Conservation (phyloP, 1,140 invertebrate species). For the Hycleus phaleratus region DNA sequence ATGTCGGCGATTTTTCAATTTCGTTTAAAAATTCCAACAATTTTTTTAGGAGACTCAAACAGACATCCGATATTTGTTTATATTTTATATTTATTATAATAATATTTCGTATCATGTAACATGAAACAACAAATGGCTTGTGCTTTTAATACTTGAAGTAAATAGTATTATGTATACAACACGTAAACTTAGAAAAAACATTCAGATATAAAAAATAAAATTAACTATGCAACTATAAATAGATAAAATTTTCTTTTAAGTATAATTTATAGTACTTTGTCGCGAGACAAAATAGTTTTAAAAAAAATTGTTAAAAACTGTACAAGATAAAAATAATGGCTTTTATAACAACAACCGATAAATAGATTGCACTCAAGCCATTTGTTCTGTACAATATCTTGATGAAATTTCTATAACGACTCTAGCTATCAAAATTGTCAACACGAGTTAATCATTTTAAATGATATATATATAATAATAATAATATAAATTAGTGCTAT, state of each 20-base stretch:
- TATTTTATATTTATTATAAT: conserved; percentile 27
- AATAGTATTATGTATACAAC: conserved; percentile 28
- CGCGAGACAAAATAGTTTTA: conserved; percentile 21
- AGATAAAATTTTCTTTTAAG: conserved; percentile 30
- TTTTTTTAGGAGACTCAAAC: conserved; percentile 9
- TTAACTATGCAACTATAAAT: conserved; percentile 25
- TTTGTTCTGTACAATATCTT: conserved; percentile 39
- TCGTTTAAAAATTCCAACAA: neutral
- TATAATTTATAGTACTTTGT: conserved; percentile 27
- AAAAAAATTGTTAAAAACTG: conserved; percentile 20
- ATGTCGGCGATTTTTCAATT: no score
- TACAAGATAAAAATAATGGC: conserved; percentile 33
- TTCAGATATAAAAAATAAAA: conserved; percentile 34
- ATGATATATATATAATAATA: conserved; percentile 29
- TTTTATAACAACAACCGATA: conserved; percentile 33
- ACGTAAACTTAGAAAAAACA: conserved; percentile 31
- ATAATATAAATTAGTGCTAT: conserved; percentile 41
- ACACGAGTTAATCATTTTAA: conserved; percentile 43
- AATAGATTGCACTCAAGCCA: conserved; percentile 40
- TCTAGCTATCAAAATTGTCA: conserved; percentile 42
- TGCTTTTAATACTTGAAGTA: conserved; percentile 35
- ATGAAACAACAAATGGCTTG: conserved; percentile 32
- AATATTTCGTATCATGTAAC: conserved; percentile 30
- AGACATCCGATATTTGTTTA: conserved; percentile 24
- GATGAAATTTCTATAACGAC: conserved; percentile 37